Conservation (phyloP, 2,888 invertebrate species). For the Acanthoscelides obtectus region DNA sequence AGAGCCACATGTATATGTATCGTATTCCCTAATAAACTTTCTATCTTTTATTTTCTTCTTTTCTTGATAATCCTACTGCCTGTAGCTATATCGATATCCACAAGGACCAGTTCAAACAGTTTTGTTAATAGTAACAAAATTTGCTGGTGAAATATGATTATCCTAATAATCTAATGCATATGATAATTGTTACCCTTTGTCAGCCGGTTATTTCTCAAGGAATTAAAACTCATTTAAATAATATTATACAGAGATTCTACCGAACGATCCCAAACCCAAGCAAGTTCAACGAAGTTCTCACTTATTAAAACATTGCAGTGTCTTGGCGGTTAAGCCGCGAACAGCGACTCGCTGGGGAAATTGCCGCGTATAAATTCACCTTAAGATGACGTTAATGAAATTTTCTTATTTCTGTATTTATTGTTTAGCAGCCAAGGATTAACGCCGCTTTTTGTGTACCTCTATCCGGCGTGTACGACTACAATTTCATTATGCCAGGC, state of each 20-base stretch:
- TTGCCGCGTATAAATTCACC: conserved; percentile 54
- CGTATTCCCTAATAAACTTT: too few species aligned
- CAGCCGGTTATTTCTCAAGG: conserved; percentile 33
- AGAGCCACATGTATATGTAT: too few species aligned
- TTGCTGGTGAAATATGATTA: too few species aligned
- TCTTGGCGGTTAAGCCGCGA: conserved; percentile 39
- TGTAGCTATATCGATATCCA: too few species aligned
- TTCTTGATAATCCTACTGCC: too few species aligned
- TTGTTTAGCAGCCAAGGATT: conserved; percentile 29
- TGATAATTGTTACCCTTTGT: conserved; percentile 29
- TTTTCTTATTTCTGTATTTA: conserved; percentile 51
- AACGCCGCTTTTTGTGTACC: background rate
- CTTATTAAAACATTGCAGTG: conserved; percentile 46
- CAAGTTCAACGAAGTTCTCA: conserved; percentile 28
- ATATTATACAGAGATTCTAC: conserved; percentile 33
- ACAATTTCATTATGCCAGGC: background rate
- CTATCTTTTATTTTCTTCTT: too few species aligned
- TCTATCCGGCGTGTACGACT: background rate
- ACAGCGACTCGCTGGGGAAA: conserved; percentile 42
- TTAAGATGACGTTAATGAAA: conserved; percentile 57
- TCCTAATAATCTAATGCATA: background rate
- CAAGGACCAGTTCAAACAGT: too few species aligned
- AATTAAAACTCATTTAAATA: conserved; percentile 47
- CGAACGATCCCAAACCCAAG: background rate
- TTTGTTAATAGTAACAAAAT: too few species aligned